Conservation (phyloP, 2,113 vertebrate species). For the Catharus bicknelli region DNA sequence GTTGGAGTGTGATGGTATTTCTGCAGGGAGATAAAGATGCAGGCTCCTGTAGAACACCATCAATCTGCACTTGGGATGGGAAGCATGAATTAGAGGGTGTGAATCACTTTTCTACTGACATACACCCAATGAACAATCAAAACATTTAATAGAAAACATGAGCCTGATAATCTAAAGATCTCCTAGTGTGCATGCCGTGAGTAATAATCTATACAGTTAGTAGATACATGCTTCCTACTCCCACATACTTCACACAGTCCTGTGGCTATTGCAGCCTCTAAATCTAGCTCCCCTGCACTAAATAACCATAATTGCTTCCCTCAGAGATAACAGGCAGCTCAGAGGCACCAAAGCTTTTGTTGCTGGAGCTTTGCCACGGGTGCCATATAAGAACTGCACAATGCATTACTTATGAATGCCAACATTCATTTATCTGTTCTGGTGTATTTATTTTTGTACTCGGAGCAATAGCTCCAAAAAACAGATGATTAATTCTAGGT, state of each 20-base stretch:
- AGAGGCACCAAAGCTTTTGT: not conserved
- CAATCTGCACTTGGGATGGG: not conserved
- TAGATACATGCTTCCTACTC: not conserved
- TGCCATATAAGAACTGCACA: not conserved
- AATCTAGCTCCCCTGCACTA: not conserved
- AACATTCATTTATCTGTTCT: not conserved
- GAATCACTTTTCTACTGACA: not conserved
- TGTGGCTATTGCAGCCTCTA: not conserved
- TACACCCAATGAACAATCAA: not conserved
- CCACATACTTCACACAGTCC: not conserved
- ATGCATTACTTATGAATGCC: not conserved
- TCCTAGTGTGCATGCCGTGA: not conserved
- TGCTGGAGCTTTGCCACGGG: not conserved
- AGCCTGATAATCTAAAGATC: not conserved
- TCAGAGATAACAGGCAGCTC: not conserved
- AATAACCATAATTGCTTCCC: constrained; percentile 3
- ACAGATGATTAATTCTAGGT: not conserved
- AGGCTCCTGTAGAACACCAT: not conserved
- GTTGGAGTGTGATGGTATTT: not conserved
- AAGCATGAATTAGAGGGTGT: not conserved
- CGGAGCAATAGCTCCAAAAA: not conserved
- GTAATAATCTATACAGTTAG: not conserved
- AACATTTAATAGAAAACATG: not conserved
- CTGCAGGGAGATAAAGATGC: not conserved
- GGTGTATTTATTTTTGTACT: not conserved